A percentile compares a stretch with the other conserved stretches of the same genome.
These are phyloP conservation scores for Coenonympha glycerion DNA, from an alignment of 2,888 invertebrate species.

Conservation along the genomic window DNA sequence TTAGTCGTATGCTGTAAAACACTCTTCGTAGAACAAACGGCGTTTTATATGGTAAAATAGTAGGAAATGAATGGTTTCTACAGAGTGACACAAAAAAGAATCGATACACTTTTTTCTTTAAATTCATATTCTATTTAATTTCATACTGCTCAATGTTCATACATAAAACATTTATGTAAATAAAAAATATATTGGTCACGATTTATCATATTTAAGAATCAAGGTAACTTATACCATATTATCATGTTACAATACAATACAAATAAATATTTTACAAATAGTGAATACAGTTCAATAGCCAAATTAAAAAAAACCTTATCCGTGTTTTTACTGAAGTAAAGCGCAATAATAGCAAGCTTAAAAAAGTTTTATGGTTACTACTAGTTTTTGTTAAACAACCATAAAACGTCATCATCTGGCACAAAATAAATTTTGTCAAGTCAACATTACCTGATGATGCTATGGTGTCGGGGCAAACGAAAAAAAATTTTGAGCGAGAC, in stretches of 20 bases:
- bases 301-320: neutral
- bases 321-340: neutral
- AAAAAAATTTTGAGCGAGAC: too few relatives aligned
- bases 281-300: neutral
- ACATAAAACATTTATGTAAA: too few relatives aligned
- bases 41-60: neutral
- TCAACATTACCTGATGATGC: too few relatives aligned
- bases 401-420: too few relatives aligned
- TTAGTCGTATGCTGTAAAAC: neutral
- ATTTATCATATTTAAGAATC: constrained; percentile 1
- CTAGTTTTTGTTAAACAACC: too few relatives aligned
- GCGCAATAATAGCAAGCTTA: too few relatives aligned
- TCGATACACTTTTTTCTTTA: neutral
- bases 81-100: neutral
- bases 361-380: too few relatives aligned
- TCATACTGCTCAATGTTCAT: too few relatives aligned
- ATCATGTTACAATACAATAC: neutral
- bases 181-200: constrained; percentile 1
- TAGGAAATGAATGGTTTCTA: neutral
- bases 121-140: neutral
- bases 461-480: too few relatives aligned
- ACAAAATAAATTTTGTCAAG: too few relatives aligned
- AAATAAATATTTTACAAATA: neutral
- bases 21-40: neutral
- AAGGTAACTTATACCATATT: neutral